Evolutionary conservation across 92 coral and sea anemone genomes (phyloP), one percentile per base, ranked within the genome.

Genomic region (Paramuricea clavata): DNA sequence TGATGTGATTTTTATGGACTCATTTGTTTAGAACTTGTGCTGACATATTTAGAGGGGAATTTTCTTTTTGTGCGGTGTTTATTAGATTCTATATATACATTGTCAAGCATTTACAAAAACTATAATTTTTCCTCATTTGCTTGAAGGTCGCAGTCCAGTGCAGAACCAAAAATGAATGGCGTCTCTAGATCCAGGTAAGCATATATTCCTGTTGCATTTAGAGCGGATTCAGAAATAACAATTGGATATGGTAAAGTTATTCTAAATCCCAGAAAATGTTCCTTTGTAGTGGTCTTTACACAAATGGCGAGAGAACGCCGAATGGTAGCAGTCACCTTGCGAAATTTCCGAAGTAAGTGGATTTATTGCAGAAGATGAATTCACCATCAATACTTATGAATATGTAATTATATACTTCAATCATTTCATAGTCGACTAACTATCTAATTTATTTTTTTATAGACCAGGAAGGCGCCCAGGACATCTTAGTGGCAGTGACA

Each of bases 391-490:
- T 39, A 4, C 44, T 4, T 39, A 39, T 10, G 4, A 39, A 39
- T 10, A 4, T 39, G 44, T 39, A 4, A 39, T 39, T 39, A 10
- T 39, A 4, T 39, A 4, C 44, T 10, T 39, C 44, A 4, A 39
- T 39, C n/a, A n/a, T n/a, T n/a, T n/a, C n/a, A n/a, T n/a, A n/a
- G n/a, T 8, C 13, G 54, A 2, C 1, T 10, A 47, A 47, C 17
- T 80, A n/a, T 0, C 10, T 1, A 47, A 31, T 32, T 6, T 31
- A 35, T 31, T 31, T 1, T 28, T 11, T 13, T 65, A 1, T 65
- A 95, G 98, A 73, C 96, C 98, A 8, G 95, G 93, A 81, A 93
- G 98, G 11, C 96, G 98, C 22, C 90, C 98, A 47, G 95, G 90
- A 5, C 94, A 92, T 67, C 61, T 74, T 39, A 95, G 98, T 32